Conservation (phyloP, 2,113 vertebrate species). For the Todiramphus saurophagus region DNA sequence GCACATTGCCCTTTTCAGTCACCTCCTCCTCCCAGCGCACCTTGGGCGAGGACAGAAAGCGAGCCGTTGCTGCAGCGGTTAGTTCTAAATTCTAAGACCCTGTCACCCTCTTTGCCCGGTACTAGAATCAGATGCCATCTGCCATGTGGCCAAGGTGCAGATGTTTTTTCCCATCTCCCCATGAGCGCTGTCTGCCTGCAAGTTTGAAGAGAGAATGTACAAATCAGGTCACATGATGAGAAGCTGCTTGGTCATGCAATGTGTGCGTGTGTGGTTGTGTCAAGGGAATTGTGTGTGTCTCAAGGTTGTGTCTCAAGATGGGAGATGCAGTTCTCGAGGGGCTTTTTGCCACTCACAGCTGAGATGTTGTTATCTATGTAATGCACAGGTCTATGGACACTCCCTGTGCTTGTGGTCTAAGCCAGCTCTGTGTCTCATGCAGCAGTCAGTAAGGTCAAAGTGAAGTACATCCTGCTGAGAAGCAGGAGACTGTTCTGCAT, state of each 20-base stretch:
- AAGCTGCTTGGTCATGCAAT: not conserved
- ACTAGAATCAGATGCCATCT: not conserved
- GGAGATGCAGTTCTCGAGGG: not conserved
- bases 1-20: not conserved
- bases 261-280: fast-evolving
- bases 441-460: not conserved
- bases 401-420: not conserved
- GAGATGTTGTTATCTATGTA: not conserved
- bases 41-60: not conserved
- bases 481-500: not conserved
- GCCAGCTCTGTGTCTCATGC: not conserved
- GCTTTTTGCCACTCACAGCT: not conserved
- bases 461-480: not conserved
- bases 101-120: not conserved
- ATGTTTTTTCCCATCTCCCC: not conserved
- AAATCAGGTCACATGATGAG: not conserved
- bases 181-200: not conserved
- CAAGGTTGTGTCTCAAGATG: not conserved
- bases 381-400: not conserved
- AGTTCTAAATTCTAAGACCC: not conserved
- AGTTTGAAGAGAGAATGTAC: not conserved
- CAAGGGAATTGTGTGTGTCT: not conserved
- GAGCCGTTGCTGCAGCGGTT: not conserved
- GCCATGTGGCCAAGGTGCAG: not conserved
- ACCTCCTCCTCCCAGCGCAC: not conserved